These are phyloP conservation scores for Plagodis dolabraria DNA, from an alignment of 2,888 invertebrate genomes.

Conservation along the genomic window DNA sequence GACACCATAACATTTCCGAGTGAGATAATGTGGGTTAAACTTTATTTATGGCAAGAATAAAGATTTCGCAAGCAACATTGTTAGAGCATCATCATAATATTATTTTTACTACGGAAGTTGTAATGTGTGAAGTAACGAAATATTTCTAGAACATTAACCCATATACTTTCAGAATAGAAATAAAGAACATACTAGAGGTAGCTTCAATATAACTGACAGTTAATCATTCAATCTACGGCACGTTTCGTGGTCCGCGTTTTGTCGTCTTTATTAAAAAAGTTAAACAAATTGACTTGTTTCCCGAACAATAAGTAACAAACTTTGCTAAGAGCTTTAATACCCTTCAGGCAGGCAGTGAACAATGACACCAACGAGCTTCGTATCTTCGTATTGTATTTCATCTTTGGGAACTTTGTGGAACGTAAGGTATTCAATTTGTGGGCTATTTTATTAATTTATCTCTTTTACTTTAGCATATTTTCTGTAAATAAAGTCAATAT, in stretches of 20 bases:
- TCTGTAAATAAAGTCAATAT: background rate
- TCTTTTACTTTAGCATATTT: background rate
- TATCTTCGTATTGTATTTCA: slow-evolving; percentile 14
- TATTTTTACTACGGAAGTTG: slow-evolving; percentile 23
- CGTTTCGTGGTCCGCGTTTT: background rate
- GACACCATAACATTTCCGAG: slow-evolving; percentile 37
- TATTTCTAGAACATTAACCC: slow-evolving; percentile 14
- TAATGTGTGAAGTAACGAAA: slow-evolving; percentile 13
- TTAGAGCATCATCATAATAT: slow-evolving; percentile 20
- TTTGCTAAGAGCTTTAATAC: slow-evolving; percentile 16
- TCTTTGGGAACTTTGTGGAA: slow-evolving; percentile 11
- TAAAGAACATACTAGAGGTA: no score
- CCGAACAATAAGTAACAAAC: slow-evolving; percentile 20
- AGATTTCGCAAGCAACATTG: slow-evolving; percentile 36
- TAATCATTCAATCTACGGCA: background rate
- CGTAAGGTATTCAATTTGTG: slow-evolving; percentile 5
- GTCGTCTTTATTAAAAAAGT: slow-evolving; percentile 22
- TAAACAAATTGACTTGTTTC: slow-evolving; percentile 16
- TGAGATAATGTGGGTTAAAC: slow-evolving; percentile 38
- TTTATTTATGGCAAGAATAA: slow-evolving; percentile 33
- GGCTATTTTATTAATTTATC: slow-evolving; percentile 15
- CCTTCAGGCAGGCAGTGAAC: slow-evolving; percentile 13
- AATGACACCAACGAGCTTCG: slow-evolving; percentile 10
- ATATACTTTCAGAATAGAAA: background rate
- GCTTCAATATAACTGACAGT: no score